A percentile compares a stretch with the other conserved stretches of the same genome.
These are phyloP conservation scores for Malurus melanocephalus DNA, from an alignment of 2,113 vertebrate genomes.

Conservation along the genomic window DNA sequence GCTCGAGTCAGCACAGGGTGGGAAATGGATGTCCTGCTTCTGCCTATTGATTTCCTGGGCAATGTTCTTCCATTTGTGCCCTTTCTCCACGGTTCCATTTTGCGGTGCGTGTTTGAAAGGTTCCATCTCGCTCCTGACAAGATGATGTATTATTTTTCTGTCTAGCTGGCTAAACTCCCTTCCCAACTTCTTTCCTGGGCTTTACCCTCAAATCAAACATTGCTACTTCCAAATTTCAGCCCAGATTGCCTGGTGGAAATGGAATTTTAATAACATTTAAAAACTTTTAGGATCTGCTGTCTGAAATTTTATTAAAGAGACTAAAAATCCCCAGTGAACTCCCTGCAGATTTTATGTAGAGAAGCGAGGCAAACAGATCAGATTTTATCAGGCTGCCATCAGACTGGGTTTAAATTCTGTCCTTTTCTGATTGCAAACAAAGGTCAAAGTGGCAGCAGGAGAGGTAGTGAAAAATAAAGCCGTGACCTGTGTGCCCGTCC, in stretches of 20 bases:
- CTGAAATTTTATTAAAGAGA: neutral
- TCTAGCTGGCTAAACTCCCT: neutral
- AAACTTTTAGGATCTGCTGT: neutral
- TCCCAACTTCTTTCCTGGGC: neutral
- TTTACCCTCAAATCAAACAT: neutral
- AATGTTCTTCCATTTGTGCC: neutral
- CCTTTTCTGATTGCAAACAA: neutral
- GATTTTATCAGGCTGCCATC: neutral
- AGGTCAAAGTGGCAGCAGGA: neutral
- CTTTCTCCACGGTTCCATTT: neutral
- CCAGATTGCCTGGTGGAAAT: neutral
- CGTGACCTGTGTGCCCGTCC: neutral
- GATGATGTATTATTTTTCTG: neutral
- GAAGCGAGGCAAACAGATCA: neutral
- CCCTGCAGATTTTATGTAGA: neutral
- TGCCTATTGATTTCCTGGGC: neutral
- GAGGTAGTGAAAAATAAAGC: neutral
- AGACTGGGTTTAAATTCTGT: neutral
- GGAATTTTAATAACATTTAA: neutral
- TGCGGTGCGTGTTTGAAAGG: neutral
- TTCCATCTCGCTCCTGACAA: neutral
- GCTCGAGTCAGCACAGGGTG: neutral
- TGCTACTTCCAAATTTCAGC: neutral
- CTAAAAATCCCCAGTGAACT: neutral
- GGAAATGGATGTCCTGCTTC: neutral